Evolutionary conservation across 2,797 vertebrate genomes (phyloP).

Genomic region (Buphagus erythrorhynchus): DNA sequence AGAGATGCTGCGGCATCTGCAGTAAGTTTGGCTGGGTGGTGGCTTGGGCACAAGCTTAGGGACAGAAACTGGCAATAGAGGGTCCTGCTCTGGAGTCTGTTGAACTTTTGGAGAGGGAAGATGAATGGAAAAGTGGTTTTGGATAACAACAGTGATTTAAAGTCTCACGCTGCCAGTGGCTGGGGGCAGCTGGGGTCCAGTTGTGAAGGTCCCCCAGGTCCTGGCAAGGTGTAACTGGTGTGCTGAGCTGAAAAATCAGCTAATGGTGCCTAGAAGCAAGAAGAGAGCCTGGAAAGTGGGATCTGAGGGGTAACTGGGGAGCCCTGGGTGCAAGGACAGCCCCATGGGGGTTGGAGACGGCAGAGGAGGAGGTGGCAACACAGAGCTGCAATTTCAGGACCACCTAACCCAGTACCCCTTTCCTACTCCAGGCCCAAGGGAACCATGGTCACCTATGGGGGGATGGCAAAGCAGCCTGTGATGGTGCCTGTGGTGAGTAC

Average conservation of each 20-base stretch:
- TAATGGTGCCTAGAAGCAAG: fast-evolving
- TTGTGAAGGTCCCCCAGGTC: not conserved
- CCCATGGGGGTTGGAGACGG: fast-evolving
- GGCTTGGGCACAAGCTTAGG: not conserved
- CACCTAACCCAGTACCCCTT: fast-evolving
- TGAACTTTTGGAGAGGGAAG: not conserved
- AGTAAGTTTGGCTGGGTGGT: constrained; percentile 79
- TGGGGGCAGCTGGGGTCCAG: not conserved
- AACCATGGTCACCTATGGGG: constrained; percentile 95
- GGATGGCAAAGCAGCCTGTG: constrained; percentile 94
- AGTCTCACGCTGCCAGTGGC: fast-evolving
- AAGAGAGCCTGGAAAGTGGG: not conserved
- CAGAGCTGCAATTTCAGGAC: not conserved
- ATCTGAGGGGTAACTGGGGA: not conserved
- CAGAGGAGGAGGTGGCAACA: not conserved
- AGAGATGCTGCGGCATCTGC: constrained; percentile 90
- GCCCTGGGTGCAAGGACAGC: not conserved
- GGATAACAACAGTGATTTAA: not conserved
- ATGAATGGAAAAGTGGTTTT: not conserved
- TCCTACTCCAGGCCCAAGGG: constrained; percentile 81
- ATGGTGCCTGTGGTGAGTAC: constrained; percentile 89
- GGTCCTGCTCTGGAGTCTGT: not conserved
- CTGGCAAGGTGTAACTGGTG: not conserved
- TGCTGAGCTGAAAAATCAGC: not conserved
- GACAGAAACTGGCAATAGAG: not conserved